Conservation (phyloP, 2,797 vertebrate genomes). For the Poeciliopsis infans region DNA sequence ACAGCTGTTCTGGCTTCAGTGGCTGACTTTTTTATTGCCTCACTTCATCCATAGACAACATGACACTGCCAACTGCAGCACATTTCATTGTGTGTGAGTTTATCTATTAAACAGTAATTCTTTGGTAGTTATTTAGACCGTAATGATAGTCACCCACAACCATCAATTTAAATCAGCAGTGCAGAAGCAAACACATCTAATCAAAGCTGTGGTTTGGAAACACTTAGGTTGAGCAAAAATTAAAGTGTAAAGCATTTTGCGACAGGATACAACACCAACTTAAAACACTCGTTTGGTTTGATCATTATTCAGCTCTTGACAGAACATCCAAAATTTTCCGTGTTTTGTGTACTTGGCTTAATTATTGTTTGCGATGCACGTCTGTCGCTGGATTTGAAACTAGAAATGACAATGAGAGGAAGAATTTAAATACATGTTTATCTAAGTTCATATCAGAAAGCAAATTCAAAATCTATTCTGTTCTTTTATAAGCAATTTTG, state of each 20-base stretch:
- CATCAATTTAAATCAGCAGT: neutral
- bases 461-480: neutral
- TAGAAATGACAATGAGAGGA: neutral
- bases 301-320: neutral
- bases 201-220: neutral
- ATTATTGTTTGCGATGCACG: neutral
- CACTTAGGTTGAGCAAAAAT: neutral
- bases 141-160: neutral
- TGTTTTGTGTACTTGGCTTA: neutral
- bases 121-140: conserved; percentile 1
- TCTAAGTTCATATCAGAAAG: neutral
- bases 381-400: too few species aligned
- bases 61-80: conserved; percentile 19
- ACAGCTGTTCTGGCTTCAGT: conserved; percentile 66
- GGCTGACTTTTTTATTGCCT: conserved; percentile 62
- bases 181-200: neutral
- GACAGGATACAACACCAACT: neutral
- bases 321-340: neutral
- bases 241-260: neutral
- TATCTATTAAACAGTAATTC: neutral
- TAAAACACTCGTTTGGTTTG: neutral
- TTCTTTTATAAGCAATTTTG: neutral
- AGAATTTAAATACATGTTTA: neutral
- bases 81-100: neutral
- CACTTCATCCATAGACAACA: conserved; percentile 42